Base-by-base conservation (phyloP, 2,113 vertebrate species). In the Mustelus asterias region DNA sequence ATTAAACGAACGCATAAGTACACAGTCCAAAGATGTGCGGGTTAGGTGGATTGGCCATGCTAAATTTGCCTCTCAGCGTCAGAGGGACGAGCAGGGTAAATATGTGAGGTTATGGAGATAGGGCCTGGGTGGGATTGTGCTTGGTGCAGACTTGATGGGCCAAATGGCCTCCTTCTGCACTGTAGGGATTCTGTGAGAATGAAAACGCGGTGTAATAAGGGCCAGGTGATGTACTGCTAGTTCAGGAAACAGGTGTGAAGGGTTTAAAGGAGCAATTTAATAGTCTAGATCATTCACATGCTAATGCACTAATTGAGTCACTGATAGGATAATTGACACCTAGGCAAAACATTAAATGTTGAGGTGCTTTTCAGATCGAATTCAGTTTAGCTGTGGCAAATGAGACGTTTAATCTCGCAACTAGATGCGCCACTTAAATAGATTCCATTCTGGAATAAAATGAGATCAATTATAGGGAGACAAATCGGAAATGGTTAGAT, bases 261-360 rank as follows among this genome's bases (percentile, higher is more conserved):
- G 60, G 89, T 93, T 65, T 93, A 93, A 93, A 65, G 89, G 89
- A 93, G 58, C 89, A 93, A 65, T 93, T 93, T 93, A 93, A 93
- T 93, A 37, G 33, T 93, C 88, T 93, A 60, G 58, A 93, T 93
- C 89, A 65, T 93, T 93, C 89, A 65, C 89, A 93, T 93, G 89
- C 89, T 93, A 65, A 93, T 65, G 63, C 33, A 65, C 89, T 65
- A 93, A 93, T 93, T 93, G 89, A 93, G 89, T 65, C 89, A 65
- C 89, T 93, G 89, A 93, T 65, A 93, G 89, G 89, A 93, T 93
- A 93, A 93, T 93, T 93, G 63, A 65, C 89, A 93, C 89, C 89
- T 93, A 37, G 89, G 89, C 63, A 93, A 65, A 65, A 65, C 33
- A 41, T 22, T 65, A n/a, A 65, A 93, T 93, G 89, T 65, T 93